Conservation (phyloP, 2,888 invertebrate genomes). For the Plebejus argus region DNA sequence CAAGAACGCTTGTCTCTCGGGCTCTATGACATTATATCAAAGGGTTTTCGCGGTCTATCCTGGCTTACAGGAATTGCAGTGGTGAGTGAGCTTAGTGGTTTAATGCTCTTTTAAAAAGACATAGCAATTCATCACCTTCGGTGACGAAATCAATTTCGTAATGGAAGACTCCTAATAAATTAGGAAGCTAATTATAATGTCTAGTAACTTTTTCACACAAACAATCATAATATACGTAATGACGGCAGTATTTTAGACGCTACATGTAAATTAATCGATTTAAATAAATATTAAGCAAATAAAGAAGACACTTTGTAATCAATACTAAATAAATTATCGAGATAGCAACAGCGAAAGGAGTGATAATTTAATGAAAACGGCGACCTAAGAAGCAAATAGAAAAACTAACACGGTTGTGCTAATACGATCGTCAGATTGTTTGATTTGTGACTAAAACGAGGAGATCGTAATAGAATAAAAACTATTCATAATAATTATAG, state of each 20-base stretch:
- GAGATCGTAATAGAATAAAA: not conserved
- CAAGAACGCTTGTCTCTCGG: too few relatives aligned
- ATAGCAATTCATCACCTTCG: not conserved
- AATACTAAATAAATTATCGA: conserved; percentile 35
- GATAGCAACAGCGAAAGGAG: conserved; percentile 54
- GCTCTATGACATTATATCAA: too few relatives aligned
- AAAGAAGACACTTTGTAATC: conserved; percentile 21
- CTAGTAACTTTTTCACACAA: conserved; percentile 11
- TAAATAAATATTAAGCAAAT: conserved; percentile 27
- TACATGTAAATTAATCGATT: not conserved
- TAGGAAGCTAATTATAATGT: conserved; percentile 2
- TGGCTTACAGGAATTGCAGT: too few relatives aligned
- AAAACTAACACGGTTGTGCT: conserved; percentile 50
- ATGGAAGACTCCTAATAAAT: conserved; percentile 12
- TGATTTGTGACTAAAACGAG: conserved; percentile 13
- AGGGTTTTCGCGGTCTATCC: too few relatives aligned
- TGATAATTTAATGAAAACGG: conserved; percentile 54
- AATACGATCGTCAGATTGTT: conserved; percentile 41
- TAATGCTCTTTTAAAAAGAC: too few relatives aligned
- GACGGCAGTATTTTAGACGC: conserved; percentile 7
- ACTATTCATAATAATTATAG: not conserved
- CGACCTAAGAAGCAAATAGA: conserved; percentile 47
- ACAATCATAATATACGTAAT: not conserved
- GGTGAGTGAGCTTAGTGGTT: too few relatives aligned
- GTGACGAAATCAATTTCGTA: not conserved